phyloP scores from a whole-genome alignment of 1,140 invertebrate genomes.

The Ceratina australensis region DNA sequence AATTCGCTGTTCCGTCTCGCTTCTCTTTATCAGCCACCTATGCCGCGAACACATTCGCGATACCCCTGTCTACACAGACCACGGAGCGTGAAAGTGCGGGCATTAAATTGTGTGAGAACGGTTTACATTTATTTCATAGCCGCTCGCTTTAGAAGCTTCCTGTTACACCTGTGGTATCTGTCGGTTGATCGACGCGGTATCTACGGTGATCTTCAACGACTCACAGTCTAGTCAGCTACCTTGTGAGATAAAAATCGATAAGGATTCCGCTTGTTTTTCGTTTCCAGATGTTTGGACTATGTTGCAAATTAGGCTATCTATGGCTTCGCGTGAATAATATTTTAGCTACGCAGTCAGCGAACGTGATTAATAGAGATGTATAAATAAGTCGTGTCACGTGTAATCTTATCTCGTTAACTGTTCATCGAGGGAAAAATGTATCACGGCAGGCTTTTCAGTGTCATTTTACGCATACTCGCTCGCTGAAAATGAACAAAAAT shows the following conservation, averaged over 20 bases:
- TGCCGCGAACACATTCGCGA: not conserved
- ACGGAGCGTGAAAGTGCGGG: conserved; percentile 48
- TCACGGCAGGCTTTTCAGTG: too few species aligned
- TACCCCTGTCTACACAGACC: not conserved
- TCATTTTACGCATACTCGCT: too few species aligned
- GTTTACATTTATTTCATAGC: not conserved
- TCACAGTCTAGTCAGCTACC: not conserved
- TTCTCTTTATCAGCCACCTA: conserved; percentile 23
- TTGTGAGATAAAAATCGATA: too few species aligned
- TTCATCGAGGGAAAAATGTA: too few species aligned
- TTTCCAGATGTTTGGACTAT: too few species aligned
- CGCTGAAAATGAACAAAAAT: not conserved
- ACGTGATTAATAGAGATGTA: conserved; percentile 39
- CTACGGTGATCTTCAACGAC: conserved; percentile 24
- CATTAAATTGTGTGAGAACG: not conserved
- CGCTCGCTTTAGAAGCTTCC: conserved; percentile 4
- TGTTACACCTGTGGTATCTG: conserved; percentile 48
- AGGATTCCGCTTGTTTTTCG: too few species aligned
- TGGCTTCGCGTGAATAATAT: too few species aligned
- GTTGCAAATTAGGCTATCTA: too few species aligned
- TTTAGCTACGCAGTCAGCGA: too few species aligned
- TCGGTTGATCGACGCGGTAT: conserved; percentile 30
- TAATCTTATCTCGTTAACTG: too few species aligned
- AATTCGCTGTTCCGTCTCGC: not conserved
- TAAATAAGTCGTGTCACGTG: not conserved